These are phyloP conservation scores for Phylloscopus collybita DNA, from an alignment of 2,797 vertebrate species.

Conservation along the genomic window DNA sequence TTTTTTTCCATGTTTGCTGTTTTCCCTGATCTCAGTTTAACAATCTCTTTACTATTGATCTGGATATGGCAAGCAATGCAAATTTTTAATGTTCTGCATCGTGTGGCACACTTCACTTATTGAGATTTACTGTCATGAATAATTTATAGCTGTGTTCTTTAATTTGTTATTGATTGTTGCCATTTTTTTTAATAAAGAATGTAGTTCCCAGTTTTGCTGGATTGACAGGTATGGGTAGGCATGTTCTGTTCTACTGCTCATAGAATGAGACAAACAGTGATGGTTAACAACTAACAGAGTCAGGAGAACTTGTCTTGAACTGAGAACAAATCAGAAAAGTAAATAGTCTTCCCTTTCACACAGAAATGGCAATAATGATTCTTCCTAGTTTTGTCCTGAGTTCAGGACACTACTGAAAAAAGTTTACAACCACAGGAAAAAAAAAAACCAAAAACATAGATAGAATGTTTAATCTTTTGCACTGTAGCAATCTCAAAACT, in stretches of 20 bases:
- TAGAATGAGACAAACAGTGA: neutral
- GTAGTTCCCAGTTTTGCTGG: neutral
- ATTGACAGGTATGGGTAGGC: neutral
- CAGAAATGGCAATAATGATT: neutral
- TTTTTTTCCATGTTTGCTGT: neutral
- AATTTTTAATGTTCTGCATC: constrained; percentile 31
- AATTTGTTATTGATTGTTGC: constrained; percentile 36
- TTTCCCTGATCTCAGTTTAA: constrained; percentile 19
- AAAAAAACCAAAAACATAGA: neutral
- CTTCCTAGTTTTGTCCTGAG: neutral
- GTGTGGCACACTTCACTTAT: constrained; percentile 3
- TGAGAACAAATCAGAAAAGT: constrained; percentile 4
- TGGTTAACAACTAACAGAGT: neutral
- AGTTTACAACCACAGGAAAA: neutral
- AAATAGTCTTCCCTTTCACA: neutral
- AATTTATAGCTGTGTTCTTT: constrained; percentile 48
- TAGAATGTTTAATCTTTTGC: neutral
- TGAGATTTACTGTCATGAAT: constrained; percentile 53
- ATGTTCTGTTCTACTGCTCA: neutral
- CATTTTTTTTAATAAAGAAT: neutral
- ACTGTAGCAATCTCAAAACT: neutral
- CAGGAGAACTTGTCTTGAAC: neutral
- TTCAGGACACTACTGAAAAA: neutral
- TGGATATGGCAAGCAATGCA: constrained; percentile 1
- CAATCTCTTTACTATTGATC: constrained; percentile 47